These are phyloP conservation scores for Macquaria ambigua DNA, from an alignment of 2,113 vertebrate species.

Conservation along the genomic window DNA sequence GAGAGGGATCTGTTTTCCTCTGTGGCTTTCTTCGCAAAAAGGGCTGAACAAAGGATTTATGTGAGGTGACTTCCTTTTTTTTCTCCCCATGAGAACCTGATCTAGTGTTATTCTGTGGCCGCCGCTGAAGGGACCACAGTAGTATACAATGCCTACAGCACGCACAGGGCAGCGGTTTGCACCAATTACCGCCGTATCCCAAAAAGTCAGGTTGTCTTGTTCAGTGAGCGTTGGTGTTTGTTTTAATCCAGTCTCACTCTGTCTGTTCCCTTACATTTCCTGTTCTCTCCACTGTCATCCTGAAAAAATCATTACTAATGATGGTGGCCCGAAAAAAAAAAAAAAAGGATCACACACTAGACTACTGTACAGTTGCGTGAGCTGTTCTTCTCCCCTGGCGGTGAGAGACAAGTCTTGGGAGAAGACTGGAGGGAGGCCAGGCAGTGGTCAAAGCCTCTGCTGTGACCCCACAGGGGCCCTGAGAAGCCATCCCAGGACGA, in stretches of 20 bases:
- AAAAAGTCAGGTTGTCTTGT: slow-evolving; percentile 38
- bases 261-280: neutral
- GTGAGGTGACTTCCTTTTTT: slow-evolving; percentile 78
- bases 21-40: slow-evolving; percentile 70
- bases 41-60: slow-evolving; percentile 82
- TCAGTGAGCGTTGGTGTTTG: neutral
- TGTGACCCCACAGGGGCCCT: slow-evolving; percentile 64
- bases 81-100: slow-evolving; percentile 74
- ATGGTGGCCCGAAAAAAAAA: neutral
- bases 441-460: slow-evolving; percentile 61
- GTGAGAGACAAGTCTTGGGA: slow-evolving; percentile 41
- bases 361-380: slow-evolving; percentile 46
- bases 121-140: slow-evolving; percentile 46
- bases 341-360: neutral
- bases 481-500: slow-evolving; percentile 40
- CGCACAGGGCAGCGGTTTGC: slow-evolving; percentile 39
- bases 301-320: slow-evolving; percentile 11
- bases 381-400: slow-evolving; percentile 32
- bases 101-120: slow-evolving; percentile 76
- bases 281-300: neutral
- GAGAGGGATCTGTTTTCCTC: slow-evolving; percentile 78
- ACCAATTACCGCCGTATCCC: neutral
- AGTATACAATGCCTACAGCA: slow-evolving; percentile 39
- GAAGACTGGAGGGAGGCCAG: slow-evolving; percentile 68
- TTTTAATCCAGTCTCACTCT: slow-evolving; percentile 4